These are phyloP conservation scores for Drosophila paramelanica DNA, from an alignment of 2,888 invertebrate genomes.

Conservation along the genomic window DNA sequence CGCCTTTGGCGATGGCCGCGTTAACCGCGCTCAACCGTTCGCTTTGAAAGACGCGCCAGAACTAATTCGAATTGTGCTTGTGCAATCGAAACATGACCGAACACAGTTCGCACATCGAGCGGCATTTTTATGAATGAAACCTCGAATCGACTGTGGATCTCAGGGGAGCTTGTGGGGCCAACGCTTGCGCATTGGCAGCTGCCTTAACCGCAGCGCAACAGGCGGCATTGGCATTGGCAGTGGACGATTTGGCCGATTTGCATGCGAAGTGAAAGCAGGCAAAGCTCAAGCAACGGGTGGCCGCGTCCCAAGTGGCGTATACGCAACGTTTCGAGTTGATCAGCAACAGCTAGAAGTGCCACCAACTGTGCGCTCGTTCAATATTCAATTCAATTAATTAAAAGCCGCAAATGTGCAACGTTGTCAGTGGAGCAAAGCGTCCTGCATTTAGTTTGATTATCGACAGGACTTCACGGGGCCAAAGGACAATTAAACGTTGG, in stretches of 20 bases:
- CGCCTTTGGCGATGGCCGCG: not conserved
- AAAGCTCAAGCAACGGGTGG: slow-evolving; percentile 13
- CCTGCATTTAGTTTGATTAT: slow-evolving; percentile 7
- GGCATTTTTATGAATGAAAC: slow-evolving; percentile 65
- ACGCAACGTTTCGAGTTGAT: slow-evolving; percentile 30
- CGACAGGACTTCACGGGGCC: not conserved
- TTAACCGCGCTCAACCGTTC: slow-evolving; percentile 30
- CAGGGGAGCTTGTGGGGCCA: not conserved
- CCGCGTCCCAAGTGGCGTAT: slow-evolving; percentile 32
- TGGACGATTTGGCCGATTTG: slow-evolving; percentile 28
- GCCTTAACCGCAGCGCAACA: slow-evolving; percentile 38
- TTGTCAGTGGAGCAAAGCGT: not conserved
- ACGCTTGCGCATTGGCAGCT: slow-evolving; percentile 37
- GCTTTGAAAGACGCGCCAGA: slow-evolving; percentile 67
- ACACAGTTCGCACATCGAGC: slow-evolving; percentile 43
- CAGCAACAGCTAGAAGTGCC: not conserved
- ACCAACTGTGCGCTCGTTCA: slow-evolving; percentile 20
- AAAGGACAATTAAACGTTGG: slow-evolving; percentile 21
- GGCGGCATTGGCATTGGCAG: slow-evolving; percentile 32
- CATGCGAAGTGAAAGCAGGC: slow-evolving; percentile 17
- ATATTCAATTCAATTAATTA: slow-evolving; percentile 24
- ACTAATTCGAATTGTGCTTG: slow-evolving; percentile 42
- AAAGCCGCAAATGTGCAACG: slow-evolving; percentile 14
- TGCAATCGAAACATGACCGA: slow-evolving; percentile 3
- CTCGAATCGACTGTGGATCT: slow-evolving; percentile 30